phyloP scores from a whole-genome alignment of 2,888 invertebrate species.

The Pilophorus perplexus region DNA sequence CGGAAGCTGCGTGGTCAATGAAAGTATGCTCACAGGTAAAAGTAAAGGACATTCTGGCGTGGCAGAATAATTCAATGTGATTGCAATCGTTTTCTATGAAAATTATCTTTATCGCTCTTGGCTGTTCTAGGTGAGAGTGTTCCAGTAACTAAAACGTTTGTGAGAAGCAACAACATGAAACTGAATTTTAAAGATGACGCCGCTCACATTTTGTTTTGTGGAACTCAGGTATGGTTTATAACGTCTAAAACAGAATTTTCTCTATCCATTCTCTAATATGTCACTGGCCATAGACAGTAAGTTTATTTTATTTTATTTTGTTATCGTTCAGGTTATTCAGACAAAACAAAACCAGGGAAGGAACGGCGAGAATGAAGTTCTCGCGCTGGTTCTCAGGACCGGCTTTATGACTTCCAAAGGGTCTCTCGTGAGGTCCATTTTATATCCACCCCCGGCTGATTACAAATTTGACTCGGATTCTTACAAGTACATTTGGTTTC shows the following conservation, averaged over 20 bases:
- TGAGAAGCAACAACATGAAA: conserved; percentile 60
- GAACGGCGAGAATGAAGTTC: conserved; percentile 51
- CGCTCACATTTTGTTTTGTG: conserved; percentile 83
- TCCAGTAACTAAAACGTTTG: conserved; percentile 81
- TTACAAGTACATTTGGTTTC: conserved; percentile 56
- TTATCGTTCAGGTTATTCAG: conserved; percentile 51
- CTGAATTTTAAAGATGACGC: conserved; percentile 74
- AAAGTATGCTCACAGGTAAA: conserved; percentile 89
- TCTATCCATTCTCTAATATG: too few species aligned
- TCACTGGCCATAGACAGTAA: too few species aligned
- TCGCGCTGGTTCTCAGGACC: conserved; percentile 52
- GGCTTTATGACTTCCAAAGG: conserved; percentile 75
- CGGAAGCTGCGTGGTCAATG: conserved; percentile 89
- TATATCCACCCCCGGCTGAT: conserved; percentile 73
- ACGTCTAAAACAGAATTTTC: too few species aligned
- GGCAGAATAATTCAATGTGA: too few species aligned
- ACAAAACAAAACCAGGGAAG: background rate
- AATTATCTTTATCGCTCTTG: background rate
- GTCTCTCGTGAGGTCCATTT: conserved; percentile 71
- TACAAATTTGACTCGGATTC: conserved; percentile 77
- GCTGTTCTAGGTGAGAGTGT: conserved; percentile 76
- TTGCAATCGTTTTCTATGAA: background rate
- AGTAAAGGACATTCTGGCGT: conserved; percentile 43
- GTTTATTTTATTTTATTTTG: too few species aligned
- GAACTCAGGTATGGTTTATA: conserved; percentile 68